Evolutionary conservation across 2,113 vertebrate genomes (phyloP), one percentile per base, ranked within the genome.

Genomic region (Cygnus atratus): DNA sequence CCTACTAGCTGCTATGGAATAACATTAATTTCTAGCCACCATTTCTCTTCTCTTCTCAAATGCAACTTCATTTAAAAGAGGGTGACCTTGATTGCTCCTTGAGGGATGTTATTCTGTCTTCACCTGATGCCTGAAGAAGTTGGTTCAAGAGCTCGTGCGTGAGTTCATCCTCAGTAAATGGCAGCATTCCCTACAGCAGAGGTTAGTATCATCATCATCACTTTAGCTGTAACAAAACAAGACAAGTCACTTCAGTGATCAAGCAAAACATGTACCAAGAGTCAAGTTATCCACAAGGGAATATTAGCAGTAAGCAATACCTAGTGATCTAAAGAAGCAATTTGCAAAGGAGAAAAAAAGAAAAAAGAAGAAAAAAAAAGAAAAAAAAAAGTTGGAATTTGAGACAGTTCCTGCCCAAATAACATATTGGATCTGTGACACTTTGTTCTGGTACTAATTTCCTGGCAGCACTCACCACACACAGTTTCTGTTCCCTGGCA

Each of bases 371-470:
- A 58, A 1, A 7, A 25, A 5, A 19, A 14, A 54, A 20, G 5
- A 19, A 14, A 54, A 11, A 11, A 37, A 54, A 54, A 1, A 6
- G 0, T 7, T 71, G 59, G 35, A 82, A 84, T 72, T 84, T 91
- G 41, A 82, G 88, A 61, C 62, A 7, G 21, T 87, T 82, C 48
- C 66, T 87, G 61, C 65, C 73, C 54, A 84, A 93, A 93, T 68
- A 95, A 84, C 11, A 3, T 43, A 41, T 14, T 25, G 52, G 33
- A 48, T 93, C 73, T 84, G 54, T 84, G 73, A 88, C 84, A 84
- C 37, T 96, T 78, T 79, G 80, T 96, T 94, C 84, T 95, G 66
- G 61, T 85, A 33, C 77, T 92, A 44, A 91, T 91, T 92, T 85
- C 63, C 58, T 88, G 88, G 80, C 66, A 93, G 76, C 31, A 58